Percentiles rank a stretch among this genome's conserved stretches.
phyloP scores from a whole-genome alignment of 2,888 invertebrate genomes.

The Nineta flava region DNA sequence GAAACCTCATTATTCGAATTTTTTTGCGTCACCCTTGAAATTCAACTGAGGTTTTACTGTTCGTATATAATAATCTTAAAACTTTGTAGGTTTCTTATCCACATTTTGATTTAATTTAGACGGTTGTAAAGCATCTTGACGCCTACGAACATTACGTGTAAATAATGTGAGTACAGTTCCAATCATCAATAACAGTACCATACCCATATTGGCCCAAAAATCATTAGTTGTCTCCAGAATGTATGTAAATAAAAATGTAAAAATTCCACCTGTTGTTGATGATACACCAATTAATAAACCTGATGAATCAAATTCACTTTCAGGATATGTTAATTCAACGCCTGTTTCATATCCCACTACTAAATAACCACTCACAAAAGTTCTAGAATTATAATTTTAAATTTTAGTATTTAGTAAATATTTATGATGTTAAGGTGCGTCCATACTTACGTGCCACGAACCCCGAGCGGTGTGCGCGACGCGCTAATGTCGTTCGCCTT shows the following conservation, averaged over 20 bases:
- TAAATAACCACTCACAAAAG: constrained; percentile 17
- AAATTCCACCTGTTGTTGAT: constrained; percentile 16
- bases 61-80: too few relatives aligned
- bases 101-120: too few relatives aligned
- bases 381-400: too few relatives aligned
- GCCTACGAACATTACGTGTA: constrained; percentile 15
- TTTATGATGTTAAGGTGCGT: too few relatives aligned
- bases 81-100: too few relatives aligned
- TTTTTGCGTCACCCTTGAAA: too few relatives aligned
- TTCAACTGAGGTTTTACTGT: too few relatives aligned
- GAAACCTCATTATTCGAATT: too few relatives aligned
- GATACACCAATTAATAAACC: constrained; percentile 18
- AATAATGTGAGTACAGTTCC: constrained; percentile 16
- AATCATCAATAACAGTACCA: constrained; percentile 13
- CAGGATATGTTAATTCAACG: constrained; percentile 19
- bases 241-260: constrained; percentile 9
- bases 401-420: too few relatives aligned
- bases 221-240: constrained; percentile 14
- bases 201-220: constrained; percentile 16
- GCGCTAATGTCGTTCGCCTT: too few relatives aligned
- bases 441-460: too few relatives aligned
- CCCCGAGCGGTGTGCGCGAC: too few relatives aligned
- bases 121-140: constrained; percentile 16
- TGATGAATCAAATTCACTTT: constrained; percentile 18
- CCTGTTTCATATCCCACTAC: constrained; percentile 19